A percentile compares a stretch with the other conserved stretches of the same genome.
These are phyloP conservation scores for Microtus montanus DNA, from an alignment of 2,113 vertebrate genomes.

Conservation along the genomic window DNA sequence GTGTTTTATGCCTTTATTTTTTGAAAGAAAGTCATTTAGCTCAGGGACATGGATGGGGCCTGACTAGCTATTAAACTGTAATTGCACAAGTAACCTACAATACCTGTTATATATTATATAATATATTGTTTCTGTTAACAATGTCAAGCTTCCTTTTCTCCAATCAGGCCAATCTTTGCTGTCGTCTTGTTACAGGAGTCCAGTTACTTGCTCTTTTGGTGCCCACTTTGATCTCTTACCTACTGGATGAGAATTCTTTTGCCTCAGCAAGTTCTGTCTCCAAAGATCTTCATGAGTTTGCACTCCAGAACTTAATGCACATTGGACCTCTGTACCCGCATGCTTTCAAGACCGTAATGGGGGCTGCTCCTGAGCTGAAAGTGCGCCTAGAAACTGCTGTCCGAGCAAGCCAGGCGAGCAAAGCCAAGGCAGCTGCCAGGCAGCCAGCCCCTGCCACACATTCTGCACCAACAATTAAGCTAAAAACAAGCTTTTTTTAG, in stretches of 20 bases:
- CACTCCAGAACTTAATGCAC: conserved; percentile 97
- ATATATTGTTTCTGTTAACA: background rate
- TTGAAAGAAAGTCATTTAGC: background rate
- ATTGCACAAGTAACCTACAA: background rate
- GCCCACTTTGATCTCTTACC: conserved; percentile 96
- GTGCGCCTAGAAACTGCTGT: conserved; percentile 95
- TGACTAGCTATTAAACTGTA: background rate
- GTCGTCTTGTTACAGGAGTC: conserved; percentile 85
- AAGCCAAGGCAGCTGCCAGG: conserved; percentile 92
- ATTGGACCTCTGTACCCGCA: conserved; percentile 97
- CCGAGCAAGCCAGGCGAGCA: conserved; percentile 95
- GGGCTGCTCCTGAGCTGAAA: conserved; percentile 97
- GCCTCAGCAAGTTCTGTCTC: conserved; percentile 90
- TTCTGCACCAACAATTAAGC: conserved; percentile 97
- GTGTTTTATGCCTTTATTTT: background rate
- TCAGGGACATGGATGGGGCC: background rate
- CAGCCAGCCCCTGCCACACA: conserved; percentile 92
- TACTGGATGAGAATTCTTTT: conserved; percentile 95
- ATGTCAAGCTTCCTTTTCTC: background rate
- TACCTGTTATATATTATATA: background rate
- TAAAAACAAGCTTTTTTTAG: conserved; percentile 99
- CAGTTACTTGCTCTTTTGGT: conserved; percentile 97
- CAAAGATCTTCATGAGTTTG: conserved; percentile 95
- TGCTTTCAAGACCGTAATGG: conserved; percentile 98
- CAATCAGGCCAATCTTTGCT: background rate